These are phyloP conservation scores for Callopanchax toddi DNA, from an alignment of 2,113 vertebrate genomes.

Conservation along the genomic window DNA sequence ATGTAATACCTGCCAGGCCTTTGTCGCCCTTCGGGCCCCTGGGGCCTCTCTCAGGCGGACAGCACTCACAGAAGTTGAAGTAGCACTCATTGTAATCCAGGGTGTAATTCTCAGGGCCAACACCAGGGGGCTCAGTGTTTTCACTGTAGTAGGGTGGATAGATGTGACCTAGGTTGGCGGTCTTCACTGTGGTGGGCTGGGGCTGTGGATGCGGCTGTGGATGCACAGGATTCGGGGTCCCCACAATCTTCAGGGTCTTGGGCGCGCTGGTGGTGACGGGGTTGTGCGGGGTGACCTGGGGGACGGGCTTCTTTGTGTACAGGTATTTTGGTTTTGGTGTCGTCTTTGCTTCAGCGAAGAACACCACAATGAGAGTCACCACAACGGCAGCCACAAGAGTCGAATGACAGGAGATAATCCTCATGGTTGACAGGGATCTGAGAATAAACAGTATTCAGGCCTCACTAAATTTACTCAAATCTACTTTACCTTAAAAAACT, in stretches of 20 bases:
- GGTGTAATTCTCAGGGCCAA: conserved; percentile 84
- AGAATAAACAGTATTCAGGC: conserved; percentile 18
- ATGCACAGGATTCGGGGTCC: conserved; percentile 48
- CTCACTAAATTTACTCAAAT: not conserved
- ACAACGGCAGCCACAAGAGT: conserved; percentile 58
- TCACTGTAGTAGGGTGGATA: conserved; percentile 58
- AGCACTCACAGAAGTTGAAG: conserved; percentile 96
- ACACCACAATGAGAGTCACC: conserved; percentile 40
- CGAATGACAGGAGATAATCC: conserved; percentile 59
- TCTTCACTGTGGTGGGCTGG: conserved; percentile 52
- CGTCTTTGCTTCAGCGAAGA: conserved; percentile 75
- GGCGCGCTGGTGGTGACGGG: conserved; percentile 57
- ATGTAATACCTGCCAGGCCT: conserved; percentile 84
- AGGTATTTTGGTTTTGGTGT: conserved; percentile 83
- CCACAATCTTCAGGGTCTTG: conserved; percentile 57
- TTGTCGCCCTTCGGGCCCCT: conserved; percentile 83
- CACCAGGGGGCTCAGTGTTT: conserved; percentile 74
- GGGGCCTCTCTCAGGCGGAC: conserved; percentile 80
- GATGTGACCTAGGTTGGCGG: conserved; percentile 26
- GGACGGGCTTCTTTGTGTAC: conserved; percentile 85
- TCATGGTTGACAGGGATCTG: conserved; percentile 83
- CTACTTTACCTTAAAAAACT: not conserved
- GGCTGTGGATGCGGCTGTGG: conserved; percentile 40
- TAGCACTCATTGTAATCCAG: conserved; percentile 88
- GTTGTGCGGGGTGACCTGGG: conserved; percentile 65